phyloP scores from a whole-genome alignment of 2,797 vertebrate species.

The Xenentodon cancila region DNA sequence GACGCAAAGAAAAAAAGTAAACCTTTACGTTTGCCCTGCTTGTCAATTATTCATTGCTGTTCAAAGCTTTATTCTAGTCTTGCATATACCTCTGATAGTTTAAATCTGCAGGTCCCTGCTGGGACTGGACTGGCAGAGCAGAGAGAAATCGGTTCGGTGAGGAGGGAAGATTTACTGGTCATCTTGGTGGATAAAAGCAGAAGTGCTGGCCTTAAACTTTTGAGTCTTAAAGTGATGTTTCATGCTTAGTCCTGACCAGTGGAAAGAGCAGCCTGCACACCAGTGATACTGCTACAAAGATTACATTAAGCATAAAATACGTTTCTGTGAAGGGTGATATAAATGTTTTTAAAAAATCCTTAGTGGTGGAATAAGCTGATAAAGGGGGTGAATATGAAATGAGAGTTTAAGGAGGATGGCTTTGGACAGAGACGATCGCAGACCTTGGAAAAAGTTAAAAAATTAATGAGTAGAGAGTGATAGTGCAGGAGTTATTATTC shows the following conservation, averaged over 20 bases:
- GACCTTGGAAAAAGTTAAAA: slow-evolving; percentile 27
- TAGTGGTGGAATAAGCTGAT: background rate
- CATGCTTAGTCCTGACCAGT: slow-evolving; percentile 34
- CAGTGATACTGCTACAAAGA: slow-evolving; percentile 32
- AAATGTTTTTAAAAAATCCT: slow-evolving; percentile 10
- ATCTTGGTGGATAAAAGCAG: slow-evolving; percentile 50
- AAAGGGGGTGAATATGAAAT: slow-evolving; percentile 34
- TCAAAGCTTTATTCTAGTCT: slow-evolving; percentile 1
- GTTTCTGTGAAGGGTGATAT: slow-evolving; percentile 4
- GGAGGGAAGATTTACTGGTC: slow-evolving; percentile 30
- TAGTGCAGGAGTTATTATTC: slow-evolving; percentile 9
- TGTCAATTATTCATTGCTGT: slow-evolving; percentile 35
- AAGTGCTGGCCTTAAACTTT: slow-evolving; percentile 55
- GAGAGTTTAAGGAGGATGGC: slow-evolving; percentile 7
- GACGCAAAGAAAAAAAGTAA: no score
- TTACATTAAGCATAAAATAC: slow-evolving; percentile 35
- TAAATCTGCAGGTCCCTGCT: slow-evolving; percentile 12
- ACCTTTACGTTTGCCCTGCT: background rate
- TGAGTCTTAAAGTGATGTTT: slow-evolving; percentile 44
- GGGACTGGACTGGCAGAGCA: slow-evolving; percentile 26
- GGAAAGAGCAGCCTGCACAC: slow-evolving; percentile 21
- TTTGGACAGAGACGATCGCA: slow-evolving; percentile 10
- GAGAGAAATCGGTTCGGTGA: slow-evolving; percentile 17
- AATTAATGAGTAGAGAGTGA: slow-evolving; percentile 18
- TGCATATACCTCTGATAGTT: slow-evolving; percentile 11